Conservation (phyloP, 2,113 vertebrate species). For the Aplodontia rufa region DNA sequence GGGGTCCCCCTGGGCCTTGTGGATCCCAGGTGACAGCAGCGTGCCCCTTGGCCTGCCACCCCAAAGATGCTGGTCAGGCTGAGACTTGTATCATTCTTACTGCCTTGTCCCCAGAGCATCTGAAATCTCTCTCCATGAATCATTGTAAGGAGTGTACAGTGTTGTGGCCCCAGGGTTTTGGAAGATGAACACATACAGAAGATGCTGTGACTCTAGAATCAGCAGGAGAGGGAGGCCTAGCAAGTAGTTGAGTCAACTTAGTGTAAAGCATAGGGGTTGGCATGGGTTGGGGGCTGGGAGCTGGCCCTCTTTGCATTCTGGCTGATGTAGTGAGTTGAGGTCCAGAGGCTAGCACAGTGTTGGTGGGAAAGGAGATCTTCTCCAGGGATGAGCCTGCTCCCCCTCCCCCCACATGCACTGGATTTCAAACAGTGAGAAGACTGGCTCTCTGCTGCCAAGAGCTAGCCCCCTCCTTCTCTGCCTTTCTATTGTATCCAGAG, state of each 20-base stretch:
- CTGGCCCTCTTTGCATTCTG: background rate
- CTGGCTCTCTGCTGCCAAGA: slow-evolving; percentile 63
- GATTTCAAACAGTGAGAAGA: slow-evolving; percentile 50
- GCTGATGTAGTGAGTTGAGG: background rate
- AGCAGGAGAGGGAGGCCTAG: background rate
- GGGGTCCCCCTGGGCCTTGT: background rate
- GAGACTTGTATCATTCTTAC: background rate
- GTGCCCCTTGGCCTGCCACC: background rate
- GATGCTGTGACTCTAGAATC: background rate
- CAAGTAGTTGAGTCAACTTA: background rate
- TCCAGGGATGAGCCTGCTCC: background rate
- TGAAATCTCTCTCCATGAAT: slow-evolving; percentile 9
- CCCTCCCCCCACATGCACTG: background rate
- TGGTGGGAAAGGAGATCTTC: slow-evolving; percentile 42
- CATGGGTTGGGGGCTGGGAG: background rate
- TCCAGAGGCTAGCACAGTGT: background rate
- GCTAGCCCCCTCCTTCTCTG: slow-evolving; percentile 36
- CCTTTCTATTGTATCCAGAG: slow-evolving; percentile 71
- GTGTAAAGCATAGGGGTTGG: background rate
- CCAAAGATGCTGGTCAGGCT: background rate
- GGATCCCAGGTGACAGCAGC: background rate
- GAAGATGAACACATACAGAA: slow-evolving; percentile 6
- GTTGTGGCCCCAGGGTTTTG: background rate
- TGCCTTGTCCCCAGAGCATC: background rate
- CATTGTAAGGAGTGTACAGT: background rate